phyloP scores from a whole-genome alignment of 2,888 invertebrate genomes.

The Drosophila melanosoma region DNA sequence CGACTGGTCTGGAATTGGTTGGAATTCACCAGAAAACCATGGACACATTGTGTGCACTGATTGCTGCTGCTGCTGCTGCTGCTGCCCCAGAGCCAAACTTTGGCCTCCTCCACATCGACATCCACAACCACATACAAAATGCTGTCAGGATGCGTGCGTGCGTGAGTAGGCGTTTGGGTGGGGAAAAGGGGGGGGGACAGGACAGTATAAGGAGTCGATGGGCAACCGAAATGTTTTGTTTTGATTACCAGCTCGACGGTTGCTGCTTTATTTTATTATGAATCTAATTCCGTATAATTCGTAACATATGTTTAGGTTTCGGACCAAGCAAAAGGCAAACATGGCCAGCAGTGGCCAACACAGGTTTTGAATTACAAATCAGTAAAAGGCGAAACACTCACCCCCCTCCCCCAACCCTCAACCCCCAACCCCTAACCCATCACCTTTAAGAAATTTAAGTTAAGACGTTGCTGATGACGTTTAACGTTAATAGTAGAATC shows the following conservation, averaged over 20 bases:
- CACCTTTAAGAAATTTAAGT: conserved; percentile 57
- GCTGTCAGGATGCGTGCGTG: conserved; percentile 46
- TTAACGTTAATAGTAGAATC: conserved; percentile 65
- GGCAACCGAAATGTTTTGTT: conserved; percentile 70
- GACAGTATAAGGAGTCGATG: background rate
- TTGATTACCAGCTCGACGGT: conserved; percentile 76
- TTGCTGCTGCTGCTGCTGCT: conserved; percentile 54
- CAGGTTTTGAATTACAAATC: conserved; percentile 80
- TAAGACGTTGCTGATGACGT: conserved; percentile 80
- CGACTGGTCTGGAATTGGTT: conserved; percentile 28
- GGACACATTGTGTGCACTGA: conserved; percentile 79
- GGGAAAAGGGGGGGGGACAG: background rate
- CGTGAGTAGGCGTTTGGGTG: conserved; percentile 49
- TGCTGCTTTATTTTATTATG: conserved; percentile 77
- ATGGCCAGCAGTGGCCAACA: conserved; percentile 27
- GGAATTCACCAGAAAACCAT: conserved; percentile 71
- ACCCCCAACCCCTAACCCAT: background rate
- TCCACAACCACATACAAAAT: background rate
- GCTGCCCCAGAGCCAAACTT: conserved; percentile 3
- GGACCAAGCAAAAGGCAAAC: conserved; percentile 18
- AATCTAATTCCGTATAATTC: conserved; percentile 81
- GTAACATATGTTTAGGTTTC: conserved; percentile 74
- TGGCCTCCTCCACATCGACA: background rate
- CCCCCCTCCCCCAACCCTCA: background rate
- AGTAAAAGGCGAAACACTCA: conserved; percentile 31